Percentiles rank a stretch among this genome's conserved stretches.
phyloP scores from a whole-genome alignment of 2,113 vertebrate genomes.

The Phaethon lepturus region DNA sequence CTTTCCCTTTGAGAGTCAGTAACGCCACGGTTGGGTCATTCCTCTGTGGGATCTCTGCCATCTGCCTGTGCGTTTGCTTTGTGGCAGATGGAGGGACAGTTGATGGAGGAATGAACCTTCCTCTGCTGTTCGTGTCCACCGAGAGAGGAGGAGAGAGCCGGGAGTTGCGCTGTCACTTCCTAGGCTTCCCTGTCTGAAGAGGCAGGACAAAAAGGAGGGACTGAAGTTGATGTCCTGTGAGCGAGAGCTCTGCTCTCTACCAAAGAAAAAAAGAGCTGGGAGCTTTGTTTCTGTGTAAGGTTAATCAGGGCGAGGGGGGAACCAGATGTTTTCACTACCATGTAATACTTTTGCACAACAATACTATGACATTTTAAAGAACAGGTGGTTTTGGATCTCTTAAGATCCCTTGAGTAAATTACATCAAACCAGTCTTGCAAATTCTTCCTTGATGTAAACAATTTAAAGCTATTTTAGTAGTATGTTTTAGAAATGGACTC shows the following conservation, averaged over 20 bases:
- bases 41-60: background rate
- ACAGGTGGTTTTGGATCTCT: background rate
- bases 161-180: background rate
- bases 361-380: background rate
- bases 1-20: background rate
- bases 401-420: background rate
- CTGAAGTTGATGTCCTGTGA: background rate
- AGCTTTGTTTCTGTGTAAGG: background rate
- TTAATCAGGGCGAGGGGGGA: background rate
- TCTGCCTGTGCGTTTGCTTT: rapidly evolving
- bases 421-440: background rate
- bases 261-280: background rate
- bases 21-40: rapidly evolving
- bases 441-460: background rate
- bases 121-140: background rate
- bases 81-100: background rate
- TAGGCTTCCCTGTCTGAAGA: background rate
- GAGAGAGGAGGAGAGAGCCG: background rate
- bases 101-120: background rate
- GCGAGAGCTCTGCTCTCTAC: background rate
- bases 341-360: background rate
- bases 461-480: background rate
- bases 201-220: background rate
- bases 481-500: background rate
- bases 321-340: rapidly evolving